phyloP scores from a whole-genome alignment of 2,888 invertebrate genomes.

The Cephalotes varians region DNA sequence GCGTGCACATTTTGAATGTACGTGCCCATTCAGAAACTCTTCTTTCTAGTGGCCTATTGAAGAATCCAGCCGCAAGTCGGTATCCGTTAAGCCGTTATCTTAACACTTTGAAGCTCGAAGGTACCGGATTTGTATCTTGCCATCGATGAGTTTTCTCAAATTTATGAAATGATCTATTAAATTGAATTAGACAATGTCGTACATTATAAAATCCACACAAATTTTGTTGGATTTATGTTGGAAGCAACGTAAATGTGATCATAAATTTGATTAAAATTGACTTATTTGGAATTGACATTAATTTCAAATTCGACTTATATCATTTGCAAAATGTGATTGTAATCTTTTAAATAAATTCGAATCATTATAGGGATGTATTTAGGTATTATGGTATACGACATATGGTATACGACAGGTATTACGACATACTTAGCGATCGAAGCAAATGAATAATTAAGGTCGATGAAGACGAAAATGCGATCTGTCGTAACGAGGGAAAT shows the following conservation, averaged over 20 bases:
- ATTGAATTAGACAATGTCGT: background rate
- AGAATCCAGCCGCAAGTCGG: constrained; percentile 62
- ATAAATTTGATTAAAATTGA: background rate
- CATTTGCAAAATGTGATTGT: background rate
- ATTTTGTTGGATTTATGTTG: background rate
- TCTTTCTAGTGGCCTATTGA: constrained; percentile 75
- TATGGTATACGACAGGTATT: no score
- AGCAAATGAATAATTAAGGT: constrained; percentile 72
- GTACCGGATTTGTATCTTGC: constrained; percentile 5
- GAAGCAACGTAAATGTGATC: background rate
- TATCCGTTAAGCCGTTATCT: constrained; percentile 63
- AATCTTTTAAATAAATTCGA: background rate
- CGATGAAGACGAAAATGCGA: constrained; percentile 72
- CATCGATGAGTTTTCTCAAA: background rate
- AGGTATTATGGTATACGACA: constrained; percentile 8
- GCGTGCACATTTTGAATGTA: constrained; percentile 45
- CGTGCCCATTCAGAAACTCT: constrained; percentile 67
- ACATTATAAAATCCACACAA: background rate
- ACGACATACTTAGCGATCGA: constrained; percentile 22
- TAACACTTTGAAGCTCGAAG: constrained; percentile 43
- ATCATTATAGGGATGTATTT: background rate
- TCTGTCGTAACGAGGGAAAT: constrained; percentile 78
- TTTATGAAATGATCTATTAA: background rate
- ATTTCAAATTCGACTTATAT: background rate
- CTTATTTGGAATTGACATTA: background rate